Conservation (phyloP, 2,113 vertebrate genomes). For the Rhagologus leucostigma region DNA sequence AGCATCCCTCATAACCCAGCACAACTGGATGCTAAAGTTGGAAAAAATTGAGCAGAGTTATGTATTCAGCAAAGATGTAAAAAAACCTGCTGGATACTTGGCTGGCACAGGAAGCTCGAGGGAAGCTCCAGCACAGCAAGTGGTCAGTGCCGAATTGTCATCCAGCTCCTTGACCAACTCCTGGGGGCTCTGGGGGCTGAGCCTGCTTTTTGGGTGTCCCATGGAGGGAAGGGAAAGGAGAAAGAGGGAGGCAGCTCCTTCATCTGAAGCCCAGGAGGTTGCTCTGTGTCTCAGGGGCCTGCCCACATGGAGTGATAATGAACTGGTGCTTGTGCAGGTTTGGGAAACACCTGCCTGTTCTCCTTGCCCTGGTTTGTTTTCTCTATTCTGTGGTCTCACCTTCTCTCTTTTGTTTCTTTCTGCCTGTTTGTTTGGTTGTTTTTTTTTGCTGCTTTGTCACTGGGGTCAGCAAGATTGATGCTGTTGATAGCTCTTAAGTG, state of each 20-base stretch:
- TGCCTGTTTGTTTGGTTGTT: background rate
- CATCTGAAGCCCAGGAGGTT: background rate
- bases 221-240: background rate
- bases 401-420: background rate
- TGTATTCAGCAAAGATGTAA: background rate
- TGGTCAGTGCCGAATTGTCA: background rate
- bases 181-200: background rate
- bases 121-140: background rate
- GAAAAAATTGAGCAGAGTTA: background rate
- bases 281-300: background rate
- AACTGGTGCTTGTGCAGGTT: background rate
- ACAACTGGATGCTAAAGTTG: background rate
- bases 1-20: background rate
- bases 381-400: background rate
- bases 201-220: background rate
- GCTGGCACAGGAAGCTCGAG: accelerated
- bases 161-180: background rate
- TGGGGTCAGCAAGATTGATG: background rate
- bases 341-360: background rate
- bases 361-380: background rate
- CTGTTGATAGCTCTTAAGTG: background rate
- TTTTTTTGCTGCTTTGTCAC: background rate
- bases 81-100: accelerated
- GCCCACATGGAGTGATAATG: background rate
- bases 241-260: background rate